These are phyloP conservation scores for Chouioia cunea DNA, from an alignment of 2,888 invertebrate genomes.

Conservation along the genomic window DNA sequence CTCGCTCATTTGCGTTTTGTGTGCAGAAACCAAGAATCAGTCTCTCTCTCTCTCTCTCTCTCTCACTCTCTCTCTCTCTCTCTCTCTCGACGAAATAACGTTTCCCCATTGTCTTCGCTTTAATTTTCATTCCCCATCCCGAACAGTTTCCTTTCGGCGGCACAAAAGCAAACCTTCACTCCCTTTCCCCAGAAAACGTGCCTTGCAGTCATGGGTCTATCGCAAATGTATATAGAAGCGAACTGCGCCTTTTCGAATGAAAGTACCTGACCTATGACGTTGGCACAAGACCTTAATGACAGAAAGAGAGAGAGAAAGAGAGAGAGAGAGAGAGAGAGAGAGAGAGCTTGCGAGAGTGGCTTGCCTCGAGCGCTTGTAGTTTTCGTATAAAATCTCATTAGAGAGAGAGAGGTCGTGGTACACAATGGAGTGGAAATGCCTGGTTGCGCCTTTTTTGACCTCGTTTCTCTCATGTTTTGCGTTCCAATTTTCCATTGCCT, in stretches of 20 bases:
- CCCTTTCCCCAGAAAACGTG: no score
- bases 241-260: not conserved
- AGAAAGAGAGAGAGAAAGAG: not conserved
- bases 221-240: no score
- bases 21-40: no score
- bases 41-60: no score
- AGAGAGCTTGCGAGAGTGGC: not conserved
- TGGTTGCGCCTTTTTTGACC: slow-evolving; percentile 44
- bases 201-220: no score
- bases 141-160: no score
- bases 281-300: slow-evolving; percentile 23
- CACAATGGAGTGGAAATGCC: slow-evolving; percentile 42
- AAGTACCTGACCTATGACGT: slow-evolving; percentile 1
- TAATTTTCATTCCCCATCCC: no score
- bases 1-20: no score
- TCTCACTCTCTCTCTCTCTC: no score
- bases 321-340: not conserved
- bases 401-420: slow-evolving; percentile 27
- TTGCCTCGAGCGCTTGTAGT: slow-evolving; percentile 28
- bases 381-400: slow-evolving; percentile 58
- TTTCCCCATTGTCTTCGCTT: no score
- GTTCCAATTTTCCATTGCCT: not conserved
- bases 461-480: slow-evolving; percentile 19
- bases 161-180: no score
- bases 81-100: no score